Conservation (phyloP, 2,113 vertebrate genomes). For the Butorides virescens region DNA sequence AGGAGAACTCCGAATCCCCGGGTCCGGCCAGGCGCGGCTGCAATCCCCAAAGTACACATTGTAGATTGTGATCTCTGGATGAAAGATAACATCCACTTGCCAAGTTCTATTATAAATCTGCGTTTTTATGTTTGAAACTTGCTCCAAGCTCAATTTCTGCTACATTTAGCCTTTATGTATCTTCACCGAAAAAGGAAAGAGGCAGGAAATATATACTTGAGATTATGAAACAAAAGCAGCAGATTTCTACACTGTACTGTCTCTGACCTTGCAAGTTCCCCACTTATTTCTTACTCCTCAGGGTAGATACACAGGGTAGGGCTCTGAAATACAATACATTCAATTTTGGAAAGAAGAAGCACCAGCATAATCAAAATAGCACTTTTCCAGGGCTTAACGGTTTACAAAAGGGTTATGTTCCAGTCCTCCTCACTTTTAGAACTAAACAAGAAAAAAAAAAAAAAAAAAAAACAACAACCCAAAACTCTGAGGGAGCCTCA, state of each 20-base stretch:
- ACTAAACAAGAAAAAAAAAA: neutral
- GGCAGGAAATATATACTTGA: neutral
- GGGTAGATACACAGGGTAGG: neutral
- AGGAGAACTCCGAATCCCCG: neutral
- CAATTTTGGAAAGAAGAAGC: neutral
- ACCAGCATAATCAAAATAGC: neutral
- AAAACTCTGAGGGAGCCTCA: neutral
- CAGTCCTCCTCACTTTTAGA: neutral
- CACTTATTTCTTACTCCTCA: neutral
- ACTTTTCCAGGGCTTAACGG: neutral
- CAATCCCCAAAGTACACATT: neutral
- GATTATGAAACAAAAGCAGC: neutral
- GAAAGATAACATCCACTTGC: conserved; percentile 29
- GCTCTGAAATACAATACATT: neutral
- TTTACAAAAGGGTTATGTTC: neutral
- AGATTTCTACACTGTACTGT: neutral
- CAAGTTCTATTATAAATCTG: neutral
- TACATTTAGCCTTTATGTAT: conserved; percentile 15
- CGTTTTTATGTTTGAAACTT: conserved; percentile 19
- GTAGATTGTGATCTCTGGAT: conserved; percentile 31
- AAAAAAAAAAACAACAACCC: too few species aligned
- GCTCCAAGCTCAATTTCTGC: conserved; percentile 21
- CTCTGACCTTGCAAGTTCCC: neutral
- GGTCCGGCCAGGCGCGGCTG: neutral
- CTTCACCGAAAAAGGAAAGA: neutral